phyloP scores from a whole-genome alignment of 2,113 vertebrate species.

The Sorex fumeus region DNA sequence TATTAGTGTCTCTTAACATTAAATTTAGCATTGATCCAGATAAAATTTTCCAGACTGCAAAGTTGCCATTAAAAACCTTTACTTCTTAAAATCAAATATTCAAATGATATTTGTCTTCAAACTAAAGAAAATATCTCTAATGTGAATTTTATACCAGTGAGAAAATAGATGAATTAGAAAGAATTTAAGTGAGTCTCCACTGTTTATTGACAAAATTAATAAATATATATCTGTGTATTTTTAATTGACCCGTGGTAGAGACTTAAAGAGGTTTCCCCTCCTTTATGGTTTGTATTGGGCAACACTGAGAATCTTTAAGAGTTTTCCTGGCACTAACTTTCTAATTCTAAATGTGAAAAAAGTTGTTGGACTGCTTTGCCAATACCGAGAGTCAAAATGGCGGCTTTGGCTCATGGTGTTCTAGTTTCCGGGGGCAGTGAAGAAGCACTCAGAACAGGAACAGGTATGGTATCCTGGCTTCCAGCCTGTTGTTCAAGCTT shows the following conservation, averaged over 20 bases:
- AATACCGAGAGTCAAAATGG: slow-evolving; percentile 62
- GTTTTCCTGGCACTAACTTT: slow-evolving; percentile 28
- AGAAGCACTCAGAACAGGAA: slow-evolving; percentile 47
- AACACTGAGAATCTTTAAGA: slow-evolving; percentile 61
- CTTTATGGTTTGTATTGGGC: slow-evolving; percentile 63
- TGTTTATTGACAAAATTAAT: slow-evolving; percentile 77
- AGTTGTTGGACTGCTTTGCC: slow-evolving; percentile 37
- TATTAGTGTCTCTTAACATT: slow-evolving; percentile 52
- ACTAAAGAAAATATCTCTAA: slow-evolving; percentile 66
- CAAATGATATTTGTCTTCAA: slow-evolving; percentile 73
- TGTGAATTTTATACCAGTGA: slow-evolving; percentile 71
- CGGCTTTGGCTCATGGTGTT: neutral
- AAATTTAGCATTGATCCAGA: slow-evolving; percentile 33
- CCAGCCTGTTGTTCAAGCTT: slow-evolving; percentile 17
- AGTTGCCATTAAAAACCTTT: slow-evolving; percentile 53
- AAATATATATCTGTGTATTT: slow-evolving; percentile 76
- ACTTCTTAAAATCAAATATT: slow-evolving; percentile 72
- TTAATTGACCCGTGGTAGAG: slow-evolving; percentile 67
- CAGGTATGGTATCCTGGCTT: slow-evolving; percentile 30
- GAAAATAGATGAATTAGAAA: slow-evolving; percentile 67
- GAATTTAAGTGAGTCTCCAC: slow-evolving; percentile 58
- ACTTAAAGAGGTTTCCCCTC: slow-evolving; percentile 27
- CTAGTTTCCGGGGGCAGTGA: slow-evolving; percentile 40
- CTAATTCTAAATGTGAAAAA: slow-evolving; percentile 68
- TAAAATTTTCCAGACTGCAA: slow-evolving; percentile 44